These are phyloP conservation scores for Equus przewalskii DNA, from an alignment of 2,113 vertebrate genomes.

Conservation along the genomic window DNA sequence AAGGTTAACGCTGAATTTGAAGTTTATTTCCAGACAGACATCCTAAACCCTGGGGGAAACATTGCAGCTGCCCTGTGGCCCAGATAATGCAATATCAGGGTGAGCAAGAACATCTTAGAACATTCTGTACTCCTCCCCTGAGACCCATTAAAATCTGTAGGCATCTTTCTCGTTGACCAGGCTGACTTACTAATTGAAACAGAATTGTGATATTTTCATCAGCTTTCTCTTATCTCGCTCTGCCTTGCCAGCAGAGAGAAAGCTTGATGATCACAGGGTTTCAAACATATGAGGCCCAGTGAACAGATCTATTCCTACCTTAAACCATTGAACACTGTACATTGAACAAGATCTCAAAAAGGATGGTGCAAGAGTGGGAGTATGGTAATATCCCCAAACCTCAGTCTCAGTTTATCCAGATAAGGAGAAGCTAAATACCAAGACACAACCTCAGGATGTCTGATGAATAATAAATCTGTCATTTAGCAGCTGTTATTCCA, in stretches of 20 bases:
- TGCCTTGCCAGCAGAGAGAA: neutral
- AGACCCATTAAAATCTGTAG: constrained; percentile 77
- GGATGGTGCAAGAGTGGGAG: constrained; percentile 38
- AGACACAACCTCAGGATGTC: constrained; percentile 71
- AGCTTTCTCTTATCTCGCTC: constrained; percentile 52
- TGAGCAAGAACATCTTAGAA: constrained; percentile 82
- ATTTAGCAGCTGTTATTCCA: neutral
- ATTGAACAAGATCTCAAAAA: neutral
- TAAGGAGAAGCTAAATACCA: constrained; percentile 59
- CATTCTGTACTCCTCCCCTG: constrained; percentile 82
- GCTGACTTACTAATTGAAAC: constrained; percentile 82
- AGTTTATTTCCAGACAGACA: constrained; percentile 76
- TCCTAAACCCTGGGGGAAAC: constrained; percentile 75
- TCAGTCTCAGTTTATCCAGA: neutral
- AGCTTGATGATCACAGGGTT: neutral
- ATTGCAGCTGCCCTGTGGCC: constrained; percentile 77
- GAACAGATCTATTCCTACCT: fast-evolving
- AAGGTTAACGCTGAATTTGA: constrained; percentile 72
- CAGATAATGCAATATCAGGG: constrained; percentile 80
- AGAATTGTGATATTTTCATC: constrained; percentile 67
- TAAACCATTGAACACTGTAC: fast-evolving
- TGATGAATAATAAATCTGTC: constrained; percentile 68
- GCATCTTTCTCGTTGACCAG: constrained; percentile 77
- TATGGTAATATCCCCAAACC: neutral
- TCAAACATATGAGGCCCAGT: neutral